Evolutionary conservation across 2,888 invertebrate genomes (phyloP).

Genomic region (Notodonta dromedarius): DNA sequence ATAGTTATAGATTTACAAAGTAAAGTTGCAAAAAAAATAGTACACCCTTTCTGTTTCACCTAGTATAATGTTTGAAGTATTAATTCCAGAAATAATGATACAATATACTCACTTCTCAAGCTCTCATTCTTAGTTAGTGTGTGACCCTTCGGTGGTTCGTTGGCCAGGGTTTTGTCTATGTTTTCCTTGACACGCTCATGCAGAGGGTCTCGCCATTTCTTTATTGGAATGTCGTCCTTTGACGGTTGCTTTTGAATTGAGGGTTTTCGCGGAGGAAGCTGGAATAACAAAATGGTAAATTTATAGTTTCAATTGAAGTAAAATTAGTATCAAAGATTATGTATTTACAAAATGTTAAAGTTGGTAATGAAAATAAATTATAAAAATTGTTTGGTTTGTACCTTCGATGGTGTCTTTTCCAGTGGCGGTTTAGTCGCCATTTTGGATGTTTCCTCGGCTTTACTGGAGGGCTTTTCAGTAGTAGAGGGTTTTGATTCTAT

Average conservation of each 20-base stretch:
- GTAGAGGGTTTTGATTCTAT: slow-evolving; percentile 40
- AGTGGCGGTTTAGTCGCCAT: slow-evolving; percentile 78
- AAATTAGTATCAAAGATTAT: not conserved
- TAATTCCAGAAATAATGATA: not conserved
- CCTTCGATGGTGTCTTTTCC: slow-evolving; percentile 74
- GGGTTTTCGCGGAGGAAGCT: slow-evolving; percentile 78
- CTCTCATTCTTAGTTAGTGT: slow-evolving; percentile 81
- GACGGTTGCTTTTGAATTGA: slow-evolving; percentile 76
- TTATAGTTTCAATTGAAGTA: not conserved
- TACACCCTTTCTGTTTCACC: too few species aligned
- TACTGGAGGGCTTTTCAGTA: slow-evolving; percentile 52
- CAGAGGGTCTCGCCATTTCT: slow-evolving; percentile 81
- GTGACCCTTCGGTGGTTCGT: slow-evolving; percentile 79
- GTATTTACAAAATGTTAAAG: too few species aligned
- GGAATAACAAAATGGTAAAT: slow-evolving; percentile 30
- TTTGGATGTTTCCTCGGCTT: slow-evolving; percentile 61
- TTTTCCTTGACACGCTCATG: slow-evolving; percentile 81
- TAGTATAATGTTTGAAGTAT: too few species aligned
- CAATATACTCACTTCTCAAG: slow-evolving; percentile 75
- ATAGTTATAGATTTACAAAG: too few species aligned
- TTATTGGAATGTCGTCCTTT: slow-evolving; percentile 74
- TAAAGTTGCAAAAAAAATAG: too few species aligned
- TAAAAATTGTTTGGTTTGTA: slow-evolving; percentile 27
- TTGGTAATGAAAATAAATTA: not conserved
- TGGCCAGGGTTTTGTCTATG: slow-evolving; percentile 78